Evolutionary conservation across 2,797 vertebrate species (phyloP).

Genomic region (Acrocephalus scirpaceus): DNA sequence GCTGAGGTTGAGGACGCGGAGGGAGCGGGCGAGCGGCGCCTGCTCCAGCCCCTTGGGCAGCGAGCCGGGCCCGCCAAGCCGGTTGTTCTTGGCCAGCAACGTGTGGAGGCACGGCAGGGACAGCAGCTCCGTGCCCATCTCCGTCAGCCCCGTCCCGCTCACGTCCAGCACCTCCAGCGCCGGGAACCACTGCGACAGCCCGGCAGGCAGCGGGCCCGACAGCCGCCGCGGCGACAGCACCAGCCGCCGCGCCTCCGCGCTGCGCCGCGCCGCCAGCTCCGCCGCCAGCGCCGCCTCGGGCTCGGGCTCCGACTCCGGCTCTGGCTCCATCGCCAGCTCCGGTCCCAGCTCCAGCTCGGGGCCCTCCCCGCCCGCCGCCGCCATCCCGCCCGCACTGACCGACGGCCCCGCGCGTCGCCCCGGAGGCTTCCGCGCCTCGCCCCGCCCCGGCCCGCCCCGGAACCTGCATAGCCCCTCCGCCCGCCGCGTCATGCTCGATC

Average conservation of each 20-base stretch:
- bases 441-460: constrained; percentile 27
- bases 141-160: constrained; percentile 87
- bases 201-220: constrained; percentile 77
- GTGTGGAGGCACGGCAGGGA: constrained; percentile 83
- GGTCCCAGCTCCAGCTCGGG: not conserved
- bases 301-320: not conserved
- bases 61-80: constrained; percentile 85
- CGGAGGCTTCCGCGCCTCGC: not conserved
- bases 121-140: constrained; percentile 84
- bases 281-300: constrained; percentile 72
- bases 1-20: constrained; percentile 93
- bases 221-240: constrained; percentile 86
- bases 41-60: constrained; percentile 85
- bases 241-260: constrained; percentile 75
- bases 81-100: constrained; percentile 94
- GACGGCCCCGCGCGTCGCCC: not conserved
- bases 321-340: not conserved
- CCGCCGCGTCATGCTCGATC: not conserved
- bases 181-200: constrained; percentile 80
- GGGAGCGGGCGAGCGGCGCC: constrained; percentile 82
- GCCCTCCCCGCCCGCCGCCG: not conserved
- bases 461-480: not conserved
- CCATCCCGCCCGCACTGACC: not conserved
- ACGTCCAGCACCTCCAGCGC: constrained; percentile 90
- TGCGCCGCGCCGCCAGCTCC: constrained; percentile 77